Percentiles rank a stretch among this genome's conserved stretches.
phyloP scores from a whole-genome alignment of 2,113 vertebrate genomes.

The Panthera tigris region DNA sequence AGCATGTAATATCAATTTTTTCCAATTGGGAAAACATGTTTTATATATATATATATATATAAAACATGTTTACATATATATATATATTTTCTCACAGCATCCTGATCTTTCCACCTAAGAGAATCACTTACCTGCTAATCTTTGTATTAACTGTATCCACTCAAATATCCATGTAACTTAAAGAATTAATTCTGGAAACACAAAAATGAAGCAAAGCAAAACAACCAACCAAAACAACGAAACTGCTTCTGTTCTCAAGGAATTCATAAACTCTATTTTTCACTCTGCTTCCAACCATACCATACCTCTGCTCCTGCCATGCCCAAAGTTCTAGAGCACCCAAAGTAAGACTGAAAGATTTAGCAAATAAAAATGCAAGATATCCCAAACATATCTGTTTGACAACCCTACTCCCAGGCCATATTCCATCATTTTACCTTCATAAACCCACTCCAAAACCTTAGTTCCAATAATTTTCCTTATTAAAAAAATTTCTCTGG shows the following conservation, averaged over 20 bases:
- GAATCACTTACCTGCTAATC: background rate
- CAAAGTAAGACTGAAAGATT: background rate
- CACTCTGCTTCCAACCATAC: background rate
- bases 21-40: background rate
- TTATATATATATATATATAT: too few species aligned
- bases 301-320: background rate
- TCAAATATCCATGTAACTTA: conserved; percentile 39
- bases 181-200: background rate
- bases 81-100: background rate
- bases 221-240: background rate
- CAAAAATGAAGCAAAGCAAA: conserved; percentile 4
- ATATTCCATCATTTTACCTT: background rate
- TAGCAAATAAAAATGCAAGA: background rate
- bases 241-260: background rate
- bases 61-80: background rate
- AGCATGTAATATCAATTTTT: background rate
- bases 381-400: background rate
- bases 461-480: background rate
- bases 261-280: background rate
- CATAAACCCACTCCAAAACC: background rate
- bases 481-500: background rate
- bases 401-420: background rate
- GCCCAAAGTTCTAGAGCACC: background rate
- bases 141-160: background rate
- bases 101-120: background rate